Evolutionary conservation across 2,113 vertebrate genomes (phyloP), one percentile per base, ranked within the genome.

Genomic region (Bufo bufo): DNA sequence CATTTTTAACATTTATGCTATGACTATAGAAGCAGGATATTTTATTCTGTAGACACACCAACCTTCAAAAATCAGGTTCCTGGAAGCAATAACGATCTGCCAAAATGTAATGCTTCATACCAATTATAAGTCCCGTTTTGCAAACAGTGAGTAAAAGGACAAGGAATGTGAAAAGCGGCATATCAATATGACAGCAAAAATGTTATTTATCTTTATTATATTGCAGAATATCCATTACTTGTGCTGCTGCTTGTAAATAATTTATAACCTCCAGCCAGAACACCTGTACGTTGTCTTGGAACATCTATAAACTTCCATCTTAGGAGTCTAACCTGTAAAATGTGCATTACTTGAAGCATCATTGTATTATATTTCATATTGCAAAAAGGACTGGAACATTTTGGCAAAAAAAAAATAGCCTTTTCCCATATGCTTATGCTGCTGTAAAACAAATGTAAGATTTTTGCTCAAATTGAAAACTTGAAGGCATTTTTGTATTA

Each of bases 201-300:
- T 75, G 61, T 69, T 81, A 87, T 87, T 87, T 87, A 81, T 87
- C 85, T 81, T 87, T 87, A 87, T 87, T 87, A 87, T 65, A 56
- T 72, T 72, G 63, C 65, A 81, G 33, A 87, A 87, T 81, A 81
- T 87, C 63, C 77, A 72, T 87, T 81, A 71, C 78, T 77, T 85
- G 84, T 81, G 77, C 85, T 87, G 77, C 77, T 80, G 77, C 14
- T 69, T 56, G 74, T 87, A 87, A 87, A 87, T 87, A 80, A 87
- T 87, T 87, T 87, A 87, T 87, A 58, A 81, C 85, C 85, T 81
- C 63, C 50, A 81, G 78, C 54, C 61, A 45, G 23, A 87, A 87
- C 85, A 81, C 85, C 85, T 87, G 85, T 81, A 87, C 56, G 11
- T 58, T 85, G 72, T 58, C 59, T 77, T 81, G 77, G 50, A 87